phyloP scores from a whole-genome alignment of 2,888 invertebrate genomes.

The Parnassius glacialis region DNA sequence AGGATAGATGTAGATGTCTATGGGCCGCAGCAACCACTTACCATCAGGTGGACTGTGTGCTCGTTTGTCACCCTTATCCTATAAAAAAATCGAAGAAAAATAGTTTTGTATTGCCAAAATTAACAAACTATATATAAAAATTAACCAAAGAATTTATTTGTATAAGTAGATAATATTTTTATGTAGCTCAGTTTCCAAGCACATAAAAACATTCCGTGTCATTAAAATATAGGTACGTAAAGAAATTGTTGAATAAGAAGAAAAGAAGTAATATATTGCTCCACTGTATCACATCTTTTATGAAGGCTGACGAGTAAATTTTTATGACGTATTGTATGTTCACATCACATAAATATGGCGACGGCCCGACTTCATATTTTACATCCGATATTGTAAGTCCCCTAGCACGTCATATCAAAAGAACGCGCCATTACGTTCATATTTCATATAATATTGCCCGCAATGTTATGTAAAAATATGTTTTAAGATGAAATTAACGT shows the following conservation, averaged over 20 bases:
- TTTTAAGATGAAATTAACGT: neutral
- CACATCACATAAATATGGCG: constrained; percentile 15
- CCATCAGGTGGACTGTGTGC: too few species aligned
- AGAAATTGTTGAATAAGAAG: neutral
- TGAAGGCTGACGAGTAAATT: constrained; percentile 16
- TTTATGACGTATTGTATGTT: constrained; percentile 16
- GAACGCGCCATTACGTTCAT: constrained; percentile 35
- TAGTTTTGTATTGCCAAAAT: too few species aligned
- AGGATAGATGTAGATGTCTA: too few species aligned
- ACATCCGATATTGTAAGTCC: constrained; percentile 27
- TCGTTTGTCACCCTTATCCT: too few species aligned
- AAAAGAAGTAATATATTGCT: constrained; percentile 7
- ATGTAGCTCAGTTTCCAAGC: too few species aligned
- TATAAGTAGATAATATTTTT: too few species aligned
- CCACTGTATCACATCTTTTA: constrained; percentile 15
- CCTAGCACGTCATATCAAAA: constrained; percentile 8
- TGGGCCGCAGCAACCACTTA: too few species aligned
- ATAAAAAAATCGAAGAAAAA: too few species aligned
- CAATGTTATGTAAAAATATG: neutral
- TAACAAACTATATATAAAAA: too few species aligned
- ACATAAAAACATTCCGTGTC: too few species aligned
- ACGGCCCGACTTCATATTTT: constrained; percentile 32
- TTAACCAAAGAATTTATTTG: too few species aligned
- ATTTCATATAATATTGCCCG: constrained; percentile 33
- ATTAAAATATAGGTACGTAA: too few species aligned